These are phyloP conservation scores for Spea multiplicata DNA, from an alignment of 2,113 vertebrate species.

Conservation along the genomic window DNA sequence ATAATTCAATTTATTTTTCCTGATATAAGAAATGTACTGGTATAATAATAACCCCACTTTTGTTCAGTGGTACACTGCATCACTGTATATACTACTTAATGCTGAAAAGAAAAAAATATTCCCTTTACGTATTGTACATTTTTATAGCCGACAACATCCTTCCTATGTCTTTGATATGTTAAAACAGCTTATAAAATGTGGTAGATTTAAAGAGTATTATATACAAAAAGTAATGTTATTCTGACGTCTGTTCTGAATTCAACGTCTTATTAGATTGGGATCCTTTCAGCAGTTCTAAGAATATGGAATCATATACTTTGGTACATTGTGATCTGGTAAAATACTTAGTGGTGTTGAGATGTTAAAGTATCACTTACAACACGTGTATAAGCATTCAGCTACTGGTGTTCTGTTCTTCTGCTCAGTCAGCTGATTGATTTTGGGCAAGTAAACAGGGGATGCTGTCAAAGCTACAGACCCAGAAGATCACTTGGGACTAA, in stretches of 20 bases:
- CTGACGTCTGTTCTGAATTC: conserved; percentile 15
- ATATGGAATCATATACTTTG: conserved; percentile 22
- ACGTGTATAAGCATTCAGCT: conserved; percentile 38
- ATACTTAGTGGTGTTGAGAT: conserved; percentile 54
- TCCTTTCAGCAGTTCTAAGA: conserved; percentile 38
- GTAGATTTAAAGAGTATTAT: conserved; percentile 16
- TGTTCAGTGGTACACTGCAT: too few relatives aligned
- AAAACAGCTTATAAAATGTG: background rate
- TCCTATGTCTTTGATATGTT: background rate
- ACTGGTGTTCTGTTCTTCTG: conserved; percentile 56
- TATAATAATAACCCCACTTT: too few relatives aligned
- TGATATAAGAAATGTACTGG: too few relatives aligned
- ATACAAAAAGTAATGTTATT: conserved; percentile 10
- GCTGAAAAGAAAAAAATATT: too few relatives aligned
- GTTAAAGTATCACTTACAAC: conserved; percentile 55
- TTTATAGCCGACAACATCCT: background rate
- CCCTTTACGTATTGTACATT: too few relatives aligned
- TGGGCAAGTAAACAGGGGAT: conserved; percentile 53
- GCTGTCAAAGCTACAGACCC: conserved; percentile 46
- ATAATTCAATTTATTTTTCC: too few relatives aligned
- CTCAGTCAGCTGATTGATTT: conserved; percentile 59
- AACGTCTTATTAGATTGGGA: conserved; percentile 11
- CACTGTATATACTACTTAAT: too few relatives aligned
- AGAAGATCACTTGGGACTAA: conserved; percentile 38
- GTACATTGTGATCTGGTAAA: conserved; percentile 53